A percentile compares a stretch with the other conserved stretches of the same genome.
These are phyloP conservation scores for Actinostola sp. DNA, from an alignment of 92 coral and sea anemone genomes.

Conservation along the genomic window DNA sequence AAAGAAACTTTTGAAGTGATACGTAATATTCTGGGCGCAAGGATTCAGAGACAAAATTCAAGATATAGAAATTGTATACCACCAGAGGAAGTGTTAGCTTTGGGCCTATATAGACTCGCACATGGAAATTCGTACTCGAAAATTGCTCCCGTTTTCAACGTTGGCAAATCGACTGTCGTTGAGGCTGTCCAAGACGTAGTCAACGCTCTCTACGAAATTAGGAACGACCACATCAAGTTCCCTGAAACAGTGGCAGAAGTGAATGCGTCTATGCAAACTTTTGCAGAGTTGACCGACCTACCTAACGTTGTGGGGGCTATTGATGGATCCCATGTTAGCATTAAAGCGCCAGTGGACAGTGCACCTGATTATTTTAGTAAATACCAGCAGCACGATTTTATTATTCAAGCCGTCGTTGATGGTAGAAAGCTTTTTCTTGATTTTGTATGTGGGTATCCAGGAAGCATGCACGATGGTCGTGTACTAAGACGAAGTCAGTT, in stretches of 20 bases:
- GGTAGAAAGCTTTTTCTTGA: slow-evolving; percentile 26
- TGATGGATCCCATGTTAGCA: slow-evolving; percentile 27
- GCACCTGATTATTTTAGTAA: slow-evolving; percentile 38
- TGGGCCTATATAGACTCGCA: slow-evolving; percentile 5
- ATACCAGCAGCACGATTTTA: slow-evolving; percentile 35
- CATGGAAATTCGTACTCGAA: not conserved
- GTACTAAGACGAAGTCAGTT: slow-evolving; percentile 21
- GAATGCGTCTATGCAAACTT: not conserved
- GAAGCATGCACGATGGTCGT: slow-evolving; percentile 30
- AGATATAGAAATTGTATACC: no score
- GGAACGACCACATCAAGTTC: not conserved
- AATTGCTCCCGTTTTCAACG: not conserved
- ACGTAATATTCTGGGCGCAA: no score
- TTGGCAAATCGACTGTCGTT: not conserved
- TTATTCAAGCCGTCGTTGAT: slow-evolving; percentile 34
- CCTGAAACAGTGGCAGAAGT: slow-evolving; percentile 1
- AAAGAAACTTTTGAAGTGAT: no score
- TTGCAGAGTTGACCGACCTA: not conserved
- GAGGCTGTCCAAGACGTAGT: slow-evolving; percentile 10
- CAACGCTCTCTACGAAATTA: slow-evolving; percentile 1
- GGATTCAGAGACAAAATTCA: no score
- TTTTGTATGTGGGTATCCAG: slow-evolving; percentile 19
- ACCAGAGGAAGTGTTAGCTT: no score
- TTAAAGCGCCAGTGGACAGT: slow-evolving; percentile 22
- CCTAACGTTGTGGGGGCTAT: slow-evolving; percentile 33